Conservation (phyloP, 2,797 vertebrate species). For the Clarias platycephalus region DNA sequence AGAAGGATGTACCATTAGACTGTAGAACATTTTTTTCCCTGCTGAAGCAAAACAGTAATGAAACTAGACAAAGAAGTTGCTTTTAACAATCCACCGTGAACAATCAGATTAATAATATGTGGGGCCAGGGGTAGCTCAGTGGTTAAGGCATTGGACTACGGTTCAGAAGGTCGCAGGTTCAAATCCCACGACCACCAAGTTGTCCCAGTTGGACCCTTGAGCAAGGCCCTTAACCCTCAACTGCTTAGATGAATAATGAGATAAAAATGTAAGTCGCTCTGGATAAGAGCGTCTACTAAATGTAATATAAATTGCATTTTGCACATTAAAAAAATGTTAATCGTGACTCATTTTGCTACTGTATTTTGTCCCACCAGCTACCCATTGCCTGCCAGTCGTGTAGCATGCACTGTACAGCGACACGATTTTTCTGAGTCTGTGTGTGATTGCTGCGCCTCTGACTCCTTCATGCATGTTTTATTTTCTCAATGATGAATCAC, state of each 20-base stretch:
- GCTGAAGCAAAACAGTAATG: neutral
- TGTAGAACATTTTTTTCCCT: neutral
- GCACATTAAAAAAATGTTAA: neutral
- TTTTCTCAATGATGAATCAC: neutral
- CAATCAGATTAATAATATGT: neutral
- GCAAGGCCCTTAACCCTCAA: too few relatives aligned
- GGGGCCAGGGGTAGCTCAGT: too few relatives aligned
- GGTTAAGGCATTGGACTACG: too few relatives aligned
- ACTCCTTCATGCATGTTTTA: neutral
- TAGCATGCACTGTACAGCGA: neutral
- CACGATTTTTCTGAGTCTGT: neutral
- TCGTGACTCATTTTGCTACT: neutral
- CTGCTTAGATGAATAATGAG: too few relatives aligned
- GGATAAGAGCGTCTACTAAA: too few relatives aligned
- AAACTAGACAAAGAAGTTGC: too few relatives aligned
- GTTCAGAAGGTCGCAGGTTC: too few relatives aligned
- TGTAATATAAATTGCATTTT: neutral
- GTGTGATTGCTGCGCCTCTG: neutral
- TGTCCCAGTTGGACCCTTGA: too few relatives aligned
- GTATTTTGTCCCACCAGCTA: neutral
- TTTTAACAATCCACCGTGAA: neutral
- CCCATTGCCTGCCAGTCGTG: neutral
- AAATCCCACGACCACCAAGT: too few relatives aligned
- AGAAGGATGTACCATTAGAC: slow-evolving; percentile 5
- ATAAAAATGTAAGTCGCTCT: too few relatives aligned